Base-by-base conservation (phyloP, 2,888 invertebrate species). In the Tortricodes alternella region DNA sequence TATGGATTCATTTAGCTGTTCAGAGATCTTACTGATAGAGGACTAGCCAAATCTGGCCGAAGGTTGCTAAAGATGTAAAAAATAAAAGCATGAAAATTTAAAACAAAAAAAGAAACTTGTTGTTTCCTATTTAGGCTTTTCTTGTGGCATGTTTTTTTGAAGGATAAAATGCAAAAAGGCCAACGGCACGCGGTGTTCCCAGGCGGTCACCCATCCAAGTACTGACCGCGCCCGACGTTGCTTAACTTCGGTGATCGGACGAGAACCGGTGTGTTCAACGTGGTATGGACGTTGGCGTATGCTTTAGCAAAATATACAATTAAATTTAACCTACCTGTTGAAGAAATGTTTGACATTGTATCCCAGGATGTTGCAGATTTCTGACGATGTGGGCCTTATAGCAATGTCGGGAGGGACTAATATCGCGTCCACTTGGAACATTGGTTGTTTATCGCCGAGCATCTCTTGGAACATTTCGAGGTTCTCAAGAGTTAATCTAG, bases 381-480 rank as follows among this genome's bases (percentile, higher is more conserved):
- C 97, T 3, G 93, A 87, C 0, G 94, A 92, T 0, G 95, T 93
- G 0, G 97, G 97, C 13, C 94, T 92, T 62, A 97, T 85, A 0
- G 94, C 92, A 2, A 97, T 94, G 63, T 97, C 96, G 0, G 96
- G 95, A 0, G 93, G 92, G 0, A 94, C 91, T 0, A 98, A 85
- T 0, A 94, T 84, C 0, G 95, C 95, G 67, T 96, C 95, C 4
- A 97, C 94, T 91, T 96, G 94, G 74, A 97, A 97, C 65, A 96
- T 76, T 0, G 95, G 92, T 34, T 79, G 86, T 0, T 88, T 85
- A 0, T 85, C 91, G 27, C 89, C 89, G 34, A 95, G 78, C 58
- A 89, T 90, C 1, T 85, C 79, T 62, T 94, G 93, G 71, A 96
- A 95, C 19, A 89, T 84, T 66, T 94, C 92, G 58, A 98, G 80